phyloP scores from a whole-genome alignment of 2,113 vertebrate genomes.

The Prietella phreatophila region DNA sequence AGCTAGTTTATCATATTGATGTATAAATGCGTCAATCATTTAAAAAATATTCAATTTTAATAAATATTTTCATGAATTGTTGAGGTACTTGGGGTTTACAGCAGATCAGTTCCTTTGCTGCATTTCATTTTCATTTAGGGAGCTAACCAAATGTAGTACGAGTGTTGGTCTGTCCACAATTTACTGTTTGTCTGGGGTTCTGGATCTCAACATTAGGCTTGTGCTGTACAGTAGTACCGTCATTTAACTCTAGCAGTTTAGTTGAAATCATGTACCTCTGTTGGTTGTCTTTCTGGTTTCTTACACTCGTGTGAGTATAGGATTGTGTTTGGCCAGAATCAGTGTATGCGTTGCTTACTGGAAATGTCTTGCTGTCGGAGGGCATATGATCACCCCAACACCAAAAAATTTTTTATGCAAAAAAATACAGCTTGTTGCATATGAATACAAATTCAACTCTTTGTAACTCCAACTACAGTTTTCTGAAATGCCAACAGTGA shows the following conservation, averaged over 20 bases:
- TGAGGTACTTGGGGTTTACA: not conserved
- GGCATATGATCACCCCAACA: not conserved
- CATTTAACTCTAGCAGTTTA: not conserved
- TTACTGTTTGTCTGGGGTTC: not conserved
- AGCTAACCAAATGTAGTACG: not conserved
- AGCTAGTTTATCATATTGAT: not conserved
- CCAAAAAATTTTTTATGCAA: not conserved
- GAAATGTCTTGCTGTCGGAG: constrained; percentile 26
- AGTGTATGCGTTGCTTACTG: constrained; percentile 13
- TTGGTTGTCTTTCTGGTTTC: not conserved
- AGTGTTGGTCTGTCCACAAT: not conserved
- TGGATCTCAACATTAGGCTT: not conserved
- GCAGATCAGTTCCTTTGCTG: not conserved
- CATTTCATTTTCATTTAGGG: not conserved
- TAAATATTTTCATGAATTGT: not conserved
- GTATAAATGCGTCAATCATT: not conserved
- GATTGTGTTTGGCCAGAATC: constrained; percentile 17
- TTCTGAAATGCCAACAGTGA: not conserved
- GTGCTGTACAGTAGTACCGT: not conserved
- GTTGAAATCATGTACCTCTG: not conserved
- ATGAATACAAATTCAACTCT: not conserved
- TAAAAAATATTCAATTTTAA: not conserved
- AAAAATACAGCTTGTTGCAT: too few relatives aligned
- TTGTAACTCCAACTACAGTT: not conserved
- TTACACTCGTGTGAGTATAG: not conserved